Conservation (phyloP, 1,140 invertebrate genomes). For the Bombus vancouverensis region DNA sequence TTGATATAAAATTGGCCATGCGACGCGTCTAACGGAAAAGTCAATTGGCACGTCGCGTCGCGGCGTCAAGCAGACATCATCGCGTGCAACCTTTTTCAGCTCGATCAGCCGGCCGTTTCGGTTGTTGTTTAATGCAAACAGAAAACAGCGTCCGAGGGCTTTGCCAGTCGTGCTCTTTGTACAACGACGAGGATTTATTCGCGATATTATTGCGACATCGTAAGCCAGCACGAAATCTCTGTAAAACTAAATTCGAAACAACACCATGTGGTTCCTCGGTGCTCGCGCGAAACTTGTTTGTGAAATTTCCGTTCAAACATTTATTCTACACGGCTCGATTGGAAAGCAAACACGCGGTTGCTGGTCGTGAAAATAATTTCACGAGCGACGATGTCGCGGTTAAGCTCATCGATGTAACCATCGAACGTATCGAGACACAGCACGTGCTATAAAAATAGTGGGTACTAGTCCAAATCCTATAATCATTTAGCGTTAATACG, state of each 20-base stretch:
- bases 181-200: constrained; percentile 76
- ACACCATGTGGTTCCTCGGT: not conserved
- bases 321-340: constrained; percentile 20
- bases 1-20: not conserved
- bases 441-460: not conserved
- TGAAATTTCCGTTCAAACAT: constrained; percentile 46
- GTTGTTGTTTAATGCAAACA: constrained; percentile 76
- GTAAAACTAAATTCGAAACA: constrained; percentile 45
- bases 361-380: constrained; percentile 10
- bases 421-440: not conserved
- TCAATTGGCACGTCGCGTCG: constrained; percentile 6
- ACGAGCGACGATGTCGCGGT: not conserved
- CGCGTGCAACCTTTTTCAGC: constrained; percentile 5
- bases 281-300: constrained; percentile 35
- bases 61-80: not conserved
- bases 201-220: constrained; percentile 67
- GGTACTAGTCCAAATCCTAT: no score
- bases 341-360: constrained; percentile 6
- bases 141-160: constrained; percentile 64
- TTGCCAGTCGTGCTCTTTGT: constrained; percentile 80
- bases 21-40: not conserved
- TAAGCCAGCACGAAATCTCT: constrained; percentile 13
- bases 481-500: no score
- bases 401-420: not conserved
- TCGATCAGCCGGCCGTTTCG: not conserved